Percentiles rank a stretch among this genome's conserved stretches.
phyloP scores from a whole-genome alignment of 2,888 invertebrate genomes.

The Chorisops tibialis region DNA sequence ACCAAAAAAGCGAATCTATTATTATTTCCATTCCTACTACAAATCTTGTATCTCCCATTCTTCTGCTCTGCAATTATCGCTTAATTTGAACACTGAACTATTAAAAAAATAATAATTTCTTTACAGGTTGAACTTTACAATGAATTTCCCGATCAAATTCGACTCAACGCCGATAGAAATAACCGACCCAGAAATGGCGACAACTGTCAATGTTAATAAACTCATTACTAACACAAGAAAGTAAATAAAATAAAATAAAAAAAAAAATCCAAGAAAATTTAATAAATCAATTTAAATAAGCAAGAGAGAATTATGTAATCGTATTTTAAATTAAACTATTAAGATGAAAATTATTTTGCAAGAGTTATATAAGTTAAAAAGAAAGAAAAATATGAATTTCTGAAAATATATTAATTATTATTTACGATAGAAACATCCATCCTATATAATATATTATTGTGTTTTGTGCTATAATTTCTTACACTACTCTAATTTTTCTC shows the following conservation, averaged over 20 bases:
- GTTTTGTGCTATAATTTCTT: slow-evolving; percentile 11
- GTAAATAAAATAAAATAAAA: slow-evolving; percentile 5
- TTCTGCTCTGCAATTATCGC: no score
- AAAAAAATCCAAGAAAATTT: neutral
- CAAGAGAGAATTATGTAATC: slow-evolving; percentile 15
- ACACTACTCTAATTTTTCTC: neutral
- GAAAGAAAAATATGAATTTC: neutral
- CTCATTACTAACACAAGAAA: slow-evolving; percentile 18
- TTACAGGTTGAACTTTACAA: slow-evolving; percentile 82
- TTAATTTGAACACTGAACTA: no score
- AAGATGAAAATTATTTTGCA: slow-evolving; percentile 8
- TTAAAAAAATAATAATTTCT: no score
- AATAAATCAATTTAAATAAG: slow-evolving; percentile 18
- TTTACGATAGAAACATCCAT: no score
- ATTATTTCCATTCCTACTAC: no score
- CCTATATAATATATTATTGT: slow-evolving; percentile 1
- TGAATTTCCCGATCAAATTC: slow-evolving; percentile 97
- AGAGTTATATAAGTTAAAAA: slow-evolving; percentile 5
- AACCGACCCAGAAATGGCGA: slow-evolving; percentile 69
- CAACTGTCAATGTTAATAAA: slow-evolving; percentile 69
- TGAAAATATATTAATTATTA: no score
- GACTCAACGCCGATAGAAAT: slow-evolving; percentile 72
- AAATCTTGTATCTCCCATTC: no score
- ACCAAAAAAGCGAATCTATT: no score
- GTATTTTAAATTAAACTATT: slow-evolving; percentile 8